Evolutionary conservation across 1,140 invertebrate genomes (phyloP).

Genomic region (Dolichoris vasculosae): DNA sequence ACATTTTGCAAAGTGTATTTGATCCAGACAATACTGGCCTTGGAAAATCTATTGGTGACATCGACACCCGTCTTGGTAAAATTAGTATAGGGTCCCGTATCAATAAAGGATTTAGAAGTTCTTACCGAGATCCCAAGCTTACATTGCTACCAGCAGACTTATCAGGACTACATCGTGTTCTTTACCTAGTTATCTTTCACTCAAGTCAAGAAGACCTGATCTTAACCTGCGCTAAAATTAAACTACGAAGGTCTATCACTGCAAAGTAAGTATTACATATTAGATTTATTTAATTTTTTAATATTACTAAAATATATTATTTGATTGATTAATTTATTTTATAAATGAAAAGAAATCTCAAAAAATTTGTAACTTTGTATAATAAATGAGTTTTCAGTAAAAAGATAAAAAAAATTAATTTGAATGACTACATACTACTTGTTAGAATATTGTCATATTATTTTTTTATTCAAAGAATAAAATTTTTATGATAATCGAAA

Average conservation of each 20-base stretch:
- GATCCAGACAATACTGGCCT: slow-evolving; percentile 85
- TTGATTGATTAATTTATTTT: no score
- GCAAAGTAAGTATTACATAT: slow-evolving; percentile 79
- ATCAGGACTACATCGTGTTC: slow-evolving; percentile 81
- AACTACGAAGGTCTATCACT: slow-evolving; percentile 78
- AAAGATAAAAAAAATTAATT: no score
- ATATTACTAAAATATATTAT: neutral
- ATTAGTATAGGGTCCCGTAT: slow-evolving; percentile 79
- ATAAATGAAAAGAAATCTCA: no score
- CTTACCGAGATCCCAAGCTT: slow-evolving; percentile 81
- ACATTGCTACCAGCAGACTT: slow-evolving; percentile 81
- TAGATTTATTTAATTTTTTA: neutral
- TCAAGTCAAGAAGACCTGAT: slow-evolving; percentile 85
- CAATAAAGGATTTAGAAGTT: slow-evolving; percentile 75
- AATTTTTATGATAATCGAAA: no score
- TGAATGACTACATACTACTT: no score
- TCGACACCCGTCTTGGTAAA: slow-evolving; percentile 85
- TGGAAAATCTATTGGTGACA: slow-evolving; percentile 85
- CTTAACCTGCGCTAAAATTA: slow-evolving; percentile 88
- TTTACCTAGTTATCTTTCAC: slow-evolving; percentile 91
- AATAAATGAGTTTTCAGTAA: no score
- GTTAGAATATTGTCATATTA: no score
- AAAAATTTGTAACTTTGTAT: no score
- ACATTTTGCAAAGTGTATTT: slow-evolving; percentile 88
- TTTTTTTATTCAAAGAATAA: no score